phyloP scores from a whole-genome alignment of 2,888 invertebrate species.

The Acanthosoma haemorrhoidale region DNA sequence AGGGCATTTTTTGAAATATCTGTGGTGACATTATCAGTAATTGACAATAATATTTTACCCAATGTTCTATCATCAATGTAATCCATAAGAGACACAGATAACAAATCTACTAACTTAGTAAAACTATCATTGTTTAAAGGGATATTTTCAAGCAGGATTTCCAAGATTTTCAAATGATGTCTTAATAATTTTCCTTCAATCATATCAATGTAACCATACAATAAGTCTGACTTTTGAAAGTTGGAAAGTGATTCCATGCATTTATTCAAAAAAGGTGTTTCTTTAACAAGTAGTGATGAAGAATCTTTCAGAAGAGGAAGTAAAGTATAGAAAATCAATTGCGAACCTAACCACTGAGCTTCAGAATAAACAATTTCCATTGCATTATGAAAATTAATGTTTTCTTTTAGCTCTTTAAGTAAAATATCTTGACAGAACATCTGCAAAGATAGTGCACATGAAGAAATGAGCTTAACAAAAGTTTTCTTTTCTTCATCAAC shows the following conservation, averaged over 20 bases:
- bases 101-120: background rate
- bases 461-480: background rate
- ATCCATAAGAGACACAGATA: background rate
- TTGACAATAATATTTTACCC: background rate
- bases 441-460: background rate
- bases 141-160: background rate
- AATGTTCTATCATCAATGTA: background rate
- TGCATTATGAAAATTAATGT: background rate
- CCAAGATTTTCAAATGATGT: background rate
- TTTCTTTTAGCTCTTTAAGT: background rate
- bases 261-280: background rate
- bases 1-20: background rate
- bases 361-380: background rate
- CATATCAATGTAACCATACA: background rate
- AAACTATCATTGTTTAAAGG: background rate
- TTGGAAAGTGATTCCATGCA: background rate
- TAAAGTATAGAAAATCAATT: background rate
- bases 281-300: background rate
- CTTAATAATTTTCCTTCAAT: background rate
- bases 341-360: background rate
- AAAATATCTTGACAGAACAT: constrained; percentile 4
- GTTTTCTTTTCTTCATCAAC: background rate
- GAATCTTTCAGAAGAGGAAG: background rate
- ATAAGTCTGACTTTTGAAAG: background rate
- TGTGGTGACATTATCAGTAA: background rate